Evolutionary conservation across 1,140 invertebrate species (phyloP).

Genomic region (Phthorimaea operculella): DNA sequence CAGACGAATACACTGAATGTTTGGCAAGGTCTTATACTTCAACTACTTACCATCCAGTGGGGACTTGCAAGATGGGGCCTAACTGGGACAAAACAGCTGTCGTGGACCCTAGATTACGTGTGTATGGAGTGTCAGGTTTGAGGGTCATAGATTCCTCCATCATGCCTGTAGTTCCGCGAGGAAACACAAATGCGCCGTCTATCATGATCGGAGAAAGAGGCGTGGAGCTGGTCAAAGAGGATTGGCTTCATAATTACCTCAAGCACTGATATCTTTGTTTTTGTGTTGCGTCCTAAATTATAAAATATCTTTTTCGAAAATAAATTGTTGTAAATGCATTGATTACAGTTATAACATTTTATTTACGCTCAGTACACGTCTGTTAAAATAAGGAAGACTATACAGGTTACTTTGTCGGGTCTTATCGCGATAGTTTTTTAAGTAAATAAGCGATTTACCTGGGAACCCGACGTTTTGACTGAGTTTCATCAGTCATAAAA

Average conservation of each 20-base stretch:
- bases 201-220: slow-evolving; percentile 79
- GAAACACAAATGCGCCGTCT: slow-evolving; percentile 74
- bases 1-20: slow-evolving; percentile 79
- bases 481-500: no score
- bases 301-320: no score
- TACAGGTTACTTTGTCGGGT: no score
- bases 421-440: no score
- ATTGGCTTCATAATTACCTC: slow-evolving; percentile 52
- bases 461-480: no score
- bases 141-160: slow-evolving; percentile 81
- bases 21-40: slow-evolving; percentile 73
- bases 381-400: no score
- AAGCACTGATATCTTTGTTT: neutral
- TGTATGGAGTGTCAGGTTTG: slow-evolving; percentile 74
- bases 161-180: slow-evolving; percentile 71
- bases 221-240: slow-evolving; percentile 72
- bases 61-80: slow-evolving; percentile 73
- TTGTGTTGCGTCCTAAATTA: no score
- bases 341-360: no score
- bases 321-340: no score
- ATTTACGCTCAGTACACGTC: no score
- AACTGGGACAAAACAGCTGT: slow-evolving; percentile 51
- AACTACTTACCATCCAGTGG: slow-evolving; percentile 71
- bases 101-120: slow-evolving; percentile 70
- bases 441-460: no score